Conservation (phyloP, 2,888 invertebrate genomes). For the Brachynemurus nebulosus region DNA sequence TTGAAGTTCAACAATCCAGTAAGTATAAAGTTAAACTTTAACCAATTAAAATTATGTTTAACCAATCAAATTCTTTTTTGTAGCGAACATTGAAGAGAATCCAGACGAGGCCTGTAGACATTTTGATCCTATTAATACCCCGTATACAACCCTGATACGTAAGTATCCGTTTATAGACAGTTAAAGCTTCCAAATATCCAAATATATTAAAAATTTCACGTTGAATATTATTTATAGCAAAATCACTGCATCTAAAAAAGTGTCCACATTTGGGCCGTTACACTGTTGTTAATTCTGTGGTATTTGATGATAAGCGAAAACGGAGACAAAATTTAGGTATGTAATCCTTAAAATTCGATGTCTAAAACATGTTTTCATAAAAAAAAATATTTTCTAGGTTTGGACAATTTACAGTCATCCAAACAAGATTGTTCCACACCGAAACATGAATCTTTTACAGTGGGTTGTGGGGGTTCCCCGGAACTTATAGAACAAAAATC, state of each 20-base stretch:
- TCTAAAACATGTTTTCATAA: too few species aligned
- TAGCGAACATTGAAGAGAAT: conserved; percentile 34
- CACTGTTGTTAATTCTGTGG: conserved; percentile 36
- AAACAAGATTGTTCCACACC: conserved; percentile 35
- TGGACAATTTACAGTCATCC: conserved; percentile 20
- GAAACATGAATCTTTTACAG: conserved; percentile 40
- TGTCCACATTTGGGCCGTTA: conserved; percentile 59
- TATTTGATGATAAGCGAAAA: conserved; percentile 29
- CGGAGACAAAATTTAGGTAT: conserved; percentile 33
- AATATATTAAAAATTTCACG: not conserved
- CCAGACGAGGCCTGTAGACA: conserved; percentile 53
- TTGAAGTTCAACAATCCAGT: conserved; percentile 56
- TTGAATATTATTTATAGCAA: conserved; percentile 35
- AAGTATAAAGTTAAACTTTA: conserved; percentile 19
- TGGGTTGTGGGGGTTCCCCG: conserved; percentile 42
- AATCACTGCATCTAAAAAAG: conserved; percentile 43
- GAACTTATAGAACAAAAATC: conserved; percentile 47
- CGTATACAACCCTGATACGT: conserved; percentile 54
- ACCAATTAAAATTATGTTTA: not conserved
- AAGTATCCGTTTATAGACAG: conserved; percentile 27
- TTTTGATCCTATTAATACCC: conserved; percentile 35
- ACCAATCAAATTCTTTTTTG: too few species aligned
- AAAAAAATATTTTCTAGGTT: conserved; percentile 20
- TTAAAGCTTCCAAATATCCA: not conserved
- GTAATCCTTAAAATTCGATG: not conserved